These are phyloP conservation scores for Andrena hattorfiana DNA, from an alignment of 2,888 invertebrate genomes.

Conservation along the genomic window DNA sequence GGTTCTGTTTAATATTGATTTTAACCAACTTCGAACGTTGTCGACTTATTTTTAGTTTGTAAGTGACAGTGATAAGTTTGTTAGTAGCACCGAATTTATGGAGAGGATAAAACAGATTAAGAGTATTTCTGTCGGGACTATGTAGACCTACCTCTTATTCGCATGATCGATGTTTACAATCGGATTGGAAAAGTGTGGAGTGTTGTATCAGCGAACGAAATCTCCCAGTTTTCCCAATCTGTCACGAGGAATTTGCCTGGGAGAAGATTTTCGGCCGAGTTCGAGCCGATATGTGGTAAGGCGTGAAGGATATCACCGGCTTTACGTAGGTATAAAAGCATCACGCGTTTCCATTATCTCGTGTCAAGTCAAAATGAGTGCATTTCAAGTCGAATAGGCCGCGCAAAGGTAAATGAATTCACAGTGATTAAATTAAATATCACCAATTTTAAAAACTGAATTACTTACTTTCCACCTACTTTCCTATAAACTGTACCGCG, in stretches of 20 bases:
- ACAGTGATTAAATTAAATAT: background rate
- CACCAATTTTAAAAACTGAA: background rate
- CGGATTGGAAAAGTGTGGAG: conserved; percentile 80
- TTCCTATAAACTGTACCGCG: background rate
- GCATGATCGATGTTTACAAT: conserved; percentile 59
- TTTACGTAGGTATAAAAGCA: background rate
- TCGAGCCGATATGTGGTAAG: conserved; percentile 17
- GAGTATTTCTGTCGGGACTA: background rate
- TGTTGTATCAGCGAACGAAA: conserved; percentile 75
- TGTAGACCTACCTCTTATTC: conserved; percentile 18
- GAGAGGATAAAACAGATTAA: conserved; percentile 27
- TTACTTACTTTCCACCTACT: too few relatives aligned
- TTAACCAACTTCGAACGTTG: too few relatives aligned
- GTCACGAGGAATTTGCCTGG: conserved; percentile 70
- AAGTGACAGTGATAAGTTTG: background rate
- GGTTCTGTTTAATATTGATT: too few relatives aligned
- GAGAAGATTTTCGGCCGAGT: conserved; percentile 51
- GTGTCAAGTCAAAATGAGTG: background rate
- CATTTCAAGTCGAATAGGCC: too few relatives aligned
- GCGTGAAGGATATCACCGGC: conserved; percentile 2
- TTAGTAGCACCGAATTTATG: background rate
- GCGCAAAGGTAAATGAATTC: background rate
- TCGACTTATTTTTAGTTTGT: background rate
- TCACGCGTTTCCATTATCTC: conserved; percentile 7
- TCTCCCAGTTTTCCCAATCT: conserved; percentile 71